Conservation (phyloP, 2,113 vertebrate species). For the Rhea americana region DNA sequence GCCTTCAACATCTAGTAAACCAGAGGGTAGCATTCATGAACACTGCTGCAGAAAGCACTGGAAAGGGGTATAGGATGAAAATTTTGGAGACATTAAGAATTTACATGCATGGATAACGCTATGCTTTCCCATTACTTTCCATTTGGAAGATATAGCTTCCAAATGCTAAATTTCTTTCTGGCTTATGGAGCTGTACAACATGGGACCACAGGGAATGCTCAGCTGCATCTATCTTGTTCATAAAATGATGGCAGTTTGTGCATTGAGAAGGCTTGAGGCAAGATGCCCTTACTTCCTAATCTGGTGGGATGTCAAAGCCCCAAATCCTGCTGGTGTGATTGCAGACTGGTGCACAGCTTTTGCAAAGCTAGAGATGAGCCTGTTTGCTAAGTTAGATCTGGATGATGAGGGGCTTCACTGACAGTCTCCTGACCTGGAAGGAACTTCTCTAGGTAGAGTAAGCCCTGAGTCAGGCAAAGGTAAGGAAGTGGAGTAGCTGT, state of each 20-base stretch:
- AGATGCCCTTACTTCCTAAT: background rate
- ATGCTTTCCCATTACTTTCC: background rate
- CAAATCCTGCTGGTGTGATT: background rate
- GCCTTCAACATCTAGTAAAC: background rate
- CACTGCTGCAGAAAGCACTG: background rate
- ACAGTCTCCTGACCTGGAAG: no score
- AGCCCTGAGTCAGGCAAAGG: background rate
- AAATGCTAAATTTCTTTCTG: background rate
- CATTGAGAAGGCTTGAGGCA: background rate
- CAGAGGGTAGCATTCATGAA: background rate
- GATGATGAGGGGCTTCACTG: no score
- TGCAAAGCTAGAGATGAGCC: background rate
- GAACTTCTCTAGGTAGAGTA: background rate
- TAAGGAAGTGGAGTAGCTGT: background rate
- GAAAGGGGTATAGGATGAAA: background rate
- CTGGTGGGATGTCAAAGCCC: background rate
- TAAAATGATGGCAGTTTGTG: background rate
- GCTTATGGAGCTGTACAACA: background rate
- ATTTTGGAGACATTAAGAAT: background rate
- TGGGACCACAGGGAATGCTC: background rate
- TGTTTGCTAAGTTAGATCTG: background rate
- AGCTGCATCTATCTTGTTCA: background rate
- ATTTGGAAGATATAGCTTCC: background rate
- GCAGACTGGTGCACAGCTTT: background rate
- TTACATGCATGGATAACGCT: background rate